Evolutionary conservation across 2,888 invertebrate species (phyloP), one percentile per base, ranked within the genome.

Genomic region (Phengaris alcon): DNA sequence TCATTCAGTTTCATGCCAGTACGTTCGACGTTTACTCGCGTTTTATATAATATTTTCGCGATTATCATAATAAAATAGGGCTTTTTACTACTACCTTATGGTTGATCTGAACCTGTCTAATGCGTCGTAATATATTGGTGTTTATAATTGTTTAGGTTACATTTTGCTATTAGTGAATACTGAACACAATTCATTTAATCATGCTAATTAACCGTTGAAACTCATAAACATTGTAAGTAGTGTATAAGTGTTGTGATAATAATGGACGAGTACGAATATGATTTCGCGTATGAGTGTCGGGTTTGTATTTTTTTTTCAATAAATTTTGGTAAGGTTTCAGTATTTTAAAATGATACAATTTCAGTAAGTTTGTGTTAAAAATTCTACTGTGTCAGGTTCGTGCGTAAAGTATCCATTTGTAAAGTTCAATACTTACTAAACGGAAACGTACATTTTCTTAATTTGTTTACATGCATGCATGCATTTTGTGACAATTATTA

Each of bases 201-300:
- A 88, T 88, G 88, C 84, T 68, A 77, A 75, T 77, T 70, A 70
- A 73, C 69, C 69, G 85, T 87, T 86, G 82, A 83, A 79, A 79
- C 79, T 82, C 12, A 77, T 81, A 79, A 84, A 85, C 84, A 75
- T 75, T 75, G 73, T 70, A 76, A 78, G 77, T 78, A 76, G 75
- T 77, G 77, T 77, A 75, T 81, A 83, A 85, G 84, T 86, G 85
- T 86, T 85, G 81, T 85, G 83, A 79, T 78, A 83, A 83, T 68
- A 83, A 89, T 93, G 93, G 93, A 92, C 81, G 93, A 94, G 79
- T 94, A 94, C 87, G 95, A 95, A 83, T 95, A 95, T 89, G 94
- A 95, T 89, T 95, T 95, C 91, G 94, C 94, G 79, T 95, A 94
- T 88, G 95, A 95, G 89, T 95, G 95, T 90, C 94, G 94, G 95